These are phyloP conservation scores for Nephila pilipes DNA, from an alignment of 1,140 invertebrate genomes.

Conservation along the genomic window DNA sequence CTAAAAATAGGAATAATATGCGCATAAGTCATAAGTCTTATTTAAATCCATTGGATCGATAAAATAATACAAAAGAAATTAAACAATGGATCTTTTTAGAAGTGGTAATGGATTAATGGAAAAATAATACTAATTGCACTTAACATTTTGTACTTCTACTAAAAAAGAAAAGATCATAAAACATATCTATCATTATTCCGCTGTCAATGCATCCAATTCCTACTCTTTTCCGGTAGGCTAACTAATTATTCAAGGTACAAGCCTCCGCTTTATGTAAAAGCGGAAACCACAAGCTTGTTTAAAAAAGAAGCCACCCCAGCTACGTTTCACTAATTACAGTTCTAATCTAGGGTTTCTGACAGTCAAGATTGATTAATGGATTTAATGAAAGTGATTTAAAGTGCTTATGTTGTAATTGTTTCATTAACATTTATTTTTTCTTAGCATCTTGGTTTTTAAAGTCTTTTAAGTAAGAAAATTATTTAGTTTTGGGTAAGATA, in stretches of 20 bases:
- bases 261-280: constrained; percentile 39
- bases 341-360: constrained; percentile 34
- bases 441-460: neutral
- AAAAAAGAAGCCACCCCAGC: constrained; percentile 34
- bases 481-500: neutral
- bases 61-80: too few species aligned
- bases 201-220: neutral
- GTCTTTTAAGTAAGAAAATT: neutral
- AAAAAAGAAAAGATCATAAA: neutral
- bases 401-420: constrained; percentile 61
- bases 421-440: constrained; percentile 51
- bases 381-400: constrained; percentile 69
- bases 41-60: too few species aligned
- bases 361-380: constrained; percentile 69
- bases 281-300: constrained; percentile 15
- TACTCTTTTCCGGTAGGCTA: neutral
- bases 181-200: neutral
- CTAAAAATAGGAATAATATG: too few species aligned
- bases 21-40: too few species aligned
- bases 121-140: too few species aligned
- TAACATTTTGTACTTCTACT: too few species aligned
- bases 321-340: constrained; percentile 58
- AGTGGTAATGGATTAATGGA: too few species aligned
- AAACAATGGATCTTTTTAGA: too few species aligned
- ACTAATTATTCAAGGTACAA: constrained; percentile 41